Evolutionary conservation across 2,888 invertebrate species (phyloP).

Genomic region (Trachelus tabidus): DNA sequence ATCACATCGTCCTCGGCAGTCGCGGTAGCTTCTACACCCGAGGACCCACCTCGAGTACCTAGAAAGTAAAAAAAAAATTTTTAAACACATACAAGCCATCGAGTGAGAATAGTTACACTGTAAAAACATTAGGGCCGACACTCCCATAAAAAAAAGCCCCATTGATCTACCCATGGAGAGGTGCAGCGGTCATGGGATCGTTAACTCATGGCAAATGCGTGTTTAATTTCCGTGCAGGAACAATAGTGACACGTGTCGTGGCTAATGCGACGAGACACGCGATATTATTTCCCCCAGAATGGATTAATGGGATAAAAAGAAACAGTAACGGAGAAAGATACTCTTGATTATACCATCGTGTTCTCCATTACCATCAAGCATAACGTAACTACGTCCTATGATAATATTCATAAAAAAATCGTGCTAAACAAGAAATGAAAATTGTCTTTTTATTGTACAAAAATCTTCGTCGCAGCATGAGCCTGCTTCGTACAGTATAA

Average conservation of each 20-base stretch:
- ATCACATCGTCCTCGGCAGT: conserved; percentile 76
- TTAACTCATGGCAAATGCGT: not conserved
- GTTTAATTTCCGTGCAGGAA: not conserved
- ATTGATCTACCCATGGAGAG: not conserved
- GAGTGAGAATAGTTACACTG: not conserved
- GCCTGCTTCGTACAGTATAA: not conserved
- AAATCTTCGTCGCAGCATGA: not conserved
- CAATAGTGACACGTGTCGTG: not conserved
- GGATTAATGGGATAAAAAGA: conserved; percentile 35
- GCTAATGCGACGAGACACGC: conserved; percentile 24
- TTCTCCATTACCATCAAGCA: not conserved
- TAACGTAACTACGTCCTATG: not conserved
- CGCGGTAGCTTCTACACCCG: not conserved
- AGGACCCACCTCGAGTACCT: not conserved
- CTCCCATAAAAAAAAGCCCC: not conserved
- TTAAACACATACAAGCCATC: not conserved
- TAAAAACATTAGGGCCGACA: not conserved
- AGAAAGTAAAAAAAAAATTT: not conserved
- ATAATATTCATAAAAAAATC: not conserved
- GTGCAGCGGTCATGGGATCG: not conserved
- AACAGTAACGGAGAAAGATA: conserved; percentile 29
- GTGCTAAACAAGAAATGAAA: not conserved
- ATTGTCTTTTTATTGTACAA: not conserved
- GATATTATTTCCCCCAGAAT: conserved; percentile 17
- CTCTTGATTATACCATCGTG: conserved; percentile 35